Percentiles rank a stretch among this genome's conserved stretches.
Conservation (phyloP, 37 sponge, comb jelly and placozoan genomes). For the Oopsacas minuta region DNA sequence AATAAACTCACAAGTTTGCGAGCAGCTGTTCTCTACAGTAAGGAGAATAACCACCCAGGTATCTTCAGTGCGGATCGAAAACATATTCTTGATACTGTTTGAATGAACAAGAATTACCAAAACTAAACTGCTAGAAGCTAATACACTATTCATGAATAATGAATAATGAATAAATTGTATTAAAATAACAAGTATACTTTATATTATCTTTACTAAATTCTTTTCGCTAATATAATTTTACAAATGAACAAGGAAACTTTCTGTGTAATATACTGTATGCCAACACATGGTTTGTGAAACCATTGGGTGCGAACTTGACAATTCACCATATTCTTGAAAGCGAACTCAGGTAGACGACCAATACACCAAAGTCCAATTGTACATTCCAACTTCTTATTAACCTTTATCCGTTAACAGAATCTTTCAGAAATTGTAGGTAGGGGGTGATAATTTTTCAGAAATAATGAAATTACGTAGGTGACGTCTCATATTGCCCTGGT, state of each 20-base stretch:
- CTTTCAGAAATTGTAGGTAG: too few species aligned
- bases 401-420: too few species aligned
- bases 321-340: background rate
- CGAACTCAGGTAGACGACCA: too few species aligned
- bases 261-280: background rate
- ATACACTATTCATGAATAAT: too few species aligned
- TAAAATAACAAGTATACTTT: background rate
- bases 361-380: background rate
- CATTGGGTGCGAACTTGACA: background rate
- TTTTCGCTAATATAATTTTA: background rate
- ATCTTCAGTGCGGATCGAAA: background rate
- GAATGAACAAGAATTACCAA: background rate
- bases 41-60: background rate
- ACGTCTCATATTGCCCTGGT: background rate
- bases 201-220: background rate
- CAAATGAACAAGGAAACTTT: too few species aligned
- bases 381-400: background rate
- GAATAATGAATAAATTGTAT: background rate
- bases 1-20: slow-evolving; percentile 13
- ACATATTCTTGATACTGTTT: background rate
- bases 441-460: background rate
- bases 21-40: background rate
- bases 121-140: too few species aligned
- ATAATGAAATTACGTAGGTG: background rate
- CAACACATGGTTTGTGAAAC: background rate